These are phyloP conservation scores for Bolborhynchus lineola DNA, from an alignment of 2,113 vertebrate genomes.

Conservation along the genomic window DNA sequence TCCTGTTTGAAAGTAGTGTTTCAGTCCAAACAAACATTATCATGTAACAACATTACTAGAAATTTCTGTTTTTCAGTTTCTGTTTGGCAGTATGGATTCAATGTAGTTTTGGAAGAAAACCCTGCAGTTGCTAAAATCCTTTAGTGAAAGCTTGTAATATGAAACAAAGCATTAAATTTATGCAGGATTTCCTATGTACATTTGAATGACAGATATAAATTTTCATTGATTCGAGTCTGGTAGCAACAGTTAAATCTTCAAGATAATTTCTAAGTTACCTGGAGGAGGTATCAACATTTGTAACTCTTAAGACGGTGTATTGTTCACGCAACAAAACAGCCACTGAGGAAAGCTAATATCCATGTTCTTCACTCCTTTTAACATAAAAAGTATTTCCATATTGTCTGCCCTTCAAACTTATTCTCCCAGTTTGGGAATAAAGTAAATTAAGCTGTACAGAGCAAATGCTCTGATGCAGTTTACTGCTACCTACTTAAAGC, in stretches of 20 bases:
- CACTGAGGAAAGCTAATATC: not conserved
- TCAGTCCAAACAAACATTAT: not conserved
- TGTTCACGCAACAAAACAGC: not conserved
- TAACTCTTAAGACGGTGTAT: not conserved
- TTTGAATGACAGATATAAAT: not conserved
- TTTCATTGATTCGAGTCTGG: not conserved
- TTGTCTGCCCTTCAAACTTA: not conserved
- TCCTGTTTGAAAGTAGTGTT: not conserved
- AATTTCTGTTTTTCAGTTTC: not conserved
- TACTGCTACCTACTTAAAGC: not conserved
- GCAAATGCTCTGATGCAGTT: not conserved
- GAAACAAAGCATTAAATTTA: not conserved
- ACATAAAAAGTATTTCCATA: not conserved
- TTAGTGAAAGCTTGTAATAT: not conserved
- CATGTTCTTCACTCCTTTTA: not conserved
- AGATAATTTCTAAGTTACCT: not conserved
- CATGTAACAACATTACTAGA: not conserved
- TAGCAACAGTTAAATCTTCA: not conserved
- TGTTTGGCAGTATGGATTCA: not conserved
- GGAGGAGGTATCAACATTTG: not conserved
- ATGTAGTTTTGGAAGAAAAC: not conserved
- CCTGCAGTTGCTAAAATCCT: not conserved
- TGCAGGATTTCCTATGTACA: not conserved
- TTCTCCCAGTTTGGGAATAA: not conserved
- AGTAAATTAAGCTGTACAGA: not conserved